Base-by-base conservation (phyloP, 2,797 vertebrate species). In the Pangasius mekongensis region DNA sequence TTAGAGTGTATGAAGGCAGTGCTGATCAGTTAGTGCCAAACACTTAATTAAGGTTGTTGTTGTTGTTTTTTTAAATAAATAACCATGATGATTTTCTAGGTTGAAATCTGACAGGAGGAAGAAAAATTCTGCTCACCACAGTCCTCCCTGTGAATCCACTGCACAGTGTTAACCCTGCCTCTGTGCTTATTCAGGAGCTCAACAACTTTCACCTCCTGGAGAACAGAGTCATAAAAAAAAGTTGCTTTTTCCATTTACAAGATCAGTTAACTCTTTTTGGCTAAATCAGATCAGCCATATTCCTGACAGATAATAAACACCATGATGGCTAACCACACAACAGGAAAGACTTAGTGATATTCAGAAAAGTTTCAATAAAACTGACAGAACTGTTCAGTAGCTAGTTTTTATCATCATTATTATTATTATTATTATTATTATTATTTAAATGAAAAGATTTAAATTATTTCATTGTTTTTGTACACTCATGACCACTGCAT, bases 131-230 rank as follows among this genome's bases (percentile, higher is more conserved):
- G 96, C 98, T 98, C 94, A 99, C 98, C 95, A 80, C 96, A 91
- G 90, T 96, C 95, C 62, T 92, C 90, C 92, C 94, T 96, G 89
- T 95, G 94, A 49, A 97, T 93, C 98, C 98, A 99, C 24, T 95
- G 94, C 71, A 99, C 94, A 10, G 97, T 94, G 89, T 97, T 99
- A 80, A 99, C 97, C 90, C 97, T 95, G 33, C 93, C 96, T 1
- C 92, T 91, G 86, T 99, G 98, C 67, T 97, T 97, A 86, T 97
- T 98, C 90, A 99, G 93, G 6, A 96, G 91, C 56, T 91, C 92
- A 4, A 95, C 86, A 27, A 96, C 93, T 39, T 90, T 93, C 69
- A 93, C 95, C 87, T 94, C 95, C 98, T 99, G 83, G 6, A 67
- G 67, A 90, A 91, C 8, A 91, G 6, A 47, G 27, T 36, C 24